Conservation (phyloP, 2,888 invertebrate genomes). For the Eledona agricola region DNA sequence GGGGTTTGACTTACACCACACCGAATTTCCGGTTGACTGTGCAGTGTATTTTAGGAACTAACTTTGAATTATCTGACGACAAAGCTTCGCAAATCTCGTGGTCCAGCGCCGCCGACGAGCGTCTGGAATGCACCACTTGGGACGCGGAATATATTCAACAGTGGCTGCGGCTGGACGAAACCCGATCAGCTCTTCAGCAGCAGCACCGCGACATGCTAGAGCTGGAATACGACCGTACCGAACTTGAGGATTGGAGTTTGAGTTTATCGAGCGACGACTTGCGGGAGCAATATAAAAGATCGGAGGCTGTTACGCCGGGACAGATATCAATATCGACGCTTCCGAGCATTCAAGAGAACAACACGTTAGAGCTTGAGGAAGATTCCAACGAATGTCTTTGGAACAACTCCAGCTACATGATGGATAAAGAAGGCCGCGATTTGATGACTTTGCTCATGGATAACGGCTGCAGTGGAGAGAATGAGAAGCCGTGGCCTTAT, state of each 20-base stretch:
- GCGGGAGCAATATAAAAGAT: constrained; percentile 60
- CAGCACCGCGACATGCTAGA: constrained; percentile 75
- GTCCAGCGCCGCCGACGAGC: constrained; percentile 69
- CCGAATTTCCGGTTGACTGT: background rate
- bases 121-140: constrained; percentile 69
- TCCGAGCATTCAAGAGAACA: constrained; percentile 79
- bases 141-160: constrained; percentile 80
- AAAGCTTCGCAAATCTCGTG: constrained; percentile 63
- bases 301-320: constrained; percentile 66
- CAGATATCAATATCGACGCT: constrained; percentile 72
- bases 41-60: constrained; percentile 44
- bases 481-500: constrained; percentile 74
- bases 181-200: constrained; percentile 73
- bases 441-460: constrained; percentile 67
- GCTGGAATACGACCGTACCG: constrained; percentile 78
- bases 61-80: constrained; percentile 56
- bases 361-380: constrained; percentile 76
- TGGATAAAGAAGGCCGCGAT: constrained; percentile 74
- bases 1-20: constrained; percentile 44
- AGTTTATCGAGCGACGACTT: constrained; percentile 77
- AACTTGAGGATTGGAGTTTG: constrained; percentile 82
- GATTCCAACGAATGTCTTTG: constrained; percentile 78
- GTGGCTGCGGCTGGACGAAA: constrained; percentile 78
- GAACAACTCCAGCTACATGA: constrained; percentile 78
- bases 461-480: constrained; percentile 59